Evolutionary conservation across 2,797 vertebrate species (phyloP).

Genomic region (Margarornis squamiger): DNA sequence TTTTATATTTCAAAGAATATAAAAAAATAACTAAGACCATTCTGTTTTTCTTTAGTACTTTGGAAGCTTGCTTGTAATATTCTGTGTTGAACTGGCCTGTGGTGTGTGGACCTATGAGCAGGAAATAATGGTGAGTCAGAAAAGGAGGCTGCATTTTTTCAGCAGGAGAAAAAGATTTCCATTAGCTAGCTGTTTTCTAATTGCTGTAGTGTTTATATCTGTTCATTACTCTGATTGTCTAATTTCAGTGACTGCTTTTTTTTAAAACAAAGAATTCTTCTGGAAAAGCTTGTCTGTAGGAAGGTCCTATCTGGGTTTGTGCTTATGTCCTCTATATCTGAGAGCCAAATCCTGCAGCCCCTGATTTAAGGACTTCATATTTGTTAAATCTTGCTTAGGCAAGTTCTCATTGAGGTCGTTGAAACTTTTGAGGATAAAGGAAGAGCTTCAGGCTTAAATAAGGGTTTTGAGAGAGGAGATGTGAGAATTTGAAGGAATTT

Average conservation of each 20-base stretch:
- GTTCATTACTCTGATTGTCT: not conserved
- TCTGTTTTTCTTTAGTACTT: constrained; percentile 86
- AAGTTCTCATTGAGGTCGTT: not conserved
- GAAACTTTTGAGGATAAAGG: not conserved
- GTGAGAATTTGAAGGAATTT: not conserved
- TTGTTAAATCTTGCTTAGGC: not conserved
- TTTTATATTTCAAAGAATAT: not conserved
- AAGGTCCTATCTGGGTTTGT: not conserved
- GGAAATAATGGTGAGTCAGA: constrained; percentile 79
- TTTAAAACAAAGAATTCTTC: not conserved
- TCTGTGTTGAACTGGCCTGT: constrained; percentile 94
- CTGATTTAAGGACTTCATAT: not conserved
- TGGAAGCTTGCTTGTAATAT: constrained; percentile 92
- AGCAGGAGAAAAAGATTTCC: not conserved
- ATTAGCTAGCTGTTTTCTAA: constrained; percentile 30
- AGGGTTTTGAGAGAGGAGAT: not conserved
- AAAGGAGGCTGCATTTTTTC: constrained; percentile 29
- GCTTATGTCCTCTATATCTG: not conserved
- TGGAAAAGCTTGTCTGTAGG: not conserved
- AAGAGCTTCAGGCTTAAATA: not conserved
- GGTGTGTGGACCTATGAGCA: constrained; percentile 95
- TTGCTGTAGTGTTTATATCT: constrained; percentile 32
- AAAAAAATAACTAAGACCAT: constrained; percentile 8
- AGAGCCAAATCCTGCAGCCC: not conserved
- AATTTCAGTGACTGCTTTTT: not conserved